phyloP scores from a whole-genome alignment of 64 coral and sea anemone species.

The Montipora cactus region DNA sequence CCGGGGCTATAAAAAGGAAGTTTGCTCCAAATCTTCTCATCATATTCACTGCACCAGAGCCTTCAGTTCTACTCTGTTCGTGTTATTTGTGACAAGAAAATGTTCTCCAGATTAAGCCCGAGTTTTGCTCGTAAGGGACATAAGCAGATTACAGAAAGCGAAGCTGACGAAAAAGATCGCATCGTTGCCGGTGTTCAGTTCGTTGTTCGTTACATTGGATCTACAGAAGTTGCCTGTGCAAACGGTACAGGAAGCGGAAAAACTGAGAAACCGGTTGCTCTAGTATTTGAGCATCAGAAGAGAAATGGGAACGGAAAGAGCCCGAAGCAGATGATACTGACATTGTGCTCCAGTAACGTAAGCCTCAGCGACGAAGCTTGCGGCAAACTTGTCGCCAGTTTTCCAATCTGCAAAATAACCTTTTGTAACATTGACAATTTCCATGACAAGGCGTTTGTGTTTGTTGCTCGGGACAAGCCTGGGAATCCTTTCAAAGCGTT shows the following conservation, averaged over 20 bases:
- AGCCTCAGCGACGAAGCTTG: slow-evolving; percentile 63
- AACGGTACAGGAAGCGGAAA: slow-evolving; percentile 88
- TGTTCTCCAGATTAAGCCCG: slow-evolving; percentile 80
- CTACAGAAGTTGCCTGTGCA: slow-evolving; percentile 68
- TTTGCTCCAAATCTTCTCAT: neutral
- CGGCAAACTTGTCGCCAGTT: slow-evolving; percentile 79
- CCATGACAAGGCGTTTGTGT: slow-evolving; percentile 85
- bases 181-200: slow-evolving; percentile 81
- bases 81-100: neutral
- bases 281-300: slow-evolving; percentile 76
- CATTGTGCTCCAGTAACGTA: slow-evolving; percentile 73
- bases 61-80: neutral
- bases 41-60: neutral
- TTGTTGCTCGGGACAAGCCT: slow-evolving; percentile 76
- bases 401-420: slow-evolving; percentile 85
- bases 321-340: slow-evolving; percentile 81
- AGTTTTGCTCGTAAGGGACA: slow-evolving; percentile 69
- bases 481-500: slow-evolving; percentile 89
- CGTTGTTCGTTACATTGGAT: slow-evolving; percentile 70
- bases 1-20: neutral
- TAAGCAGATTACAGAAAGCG: slow-evolving; percentile 80
- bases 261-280: slow-evolving; percentile 74
- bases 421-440: slow-evolving; percentile 82
- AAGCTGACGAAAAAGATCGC: slow-evolving; percentile 83
- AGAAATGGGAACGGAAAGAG: slow-evolving; percentile 70